phyloP scores from a whole-genome alignment of 2,113 vertebrate species.

The human (Homo sapiens) region DNA sequence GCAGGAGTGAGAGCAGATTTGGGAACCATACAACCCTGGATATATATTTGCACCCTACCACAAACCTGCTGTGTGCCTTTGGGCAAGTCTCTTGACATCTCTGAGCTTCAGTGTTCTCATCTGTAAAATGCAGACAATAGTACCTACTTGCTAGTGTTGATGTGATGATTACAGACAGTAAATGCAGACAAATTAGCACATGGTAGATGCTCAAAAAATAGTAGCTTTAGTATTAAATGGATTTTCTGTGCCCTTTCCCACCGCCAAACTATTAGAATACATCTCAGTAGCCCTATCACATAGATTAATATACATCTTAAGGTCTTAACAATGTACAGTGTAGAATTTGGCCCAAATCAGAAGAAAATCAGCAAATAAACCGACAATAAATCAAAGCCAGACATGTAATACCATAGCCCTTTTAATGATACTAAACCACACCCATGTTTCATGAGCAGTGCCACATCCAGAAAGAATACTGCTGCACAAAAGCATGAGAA shows the following conservation, averaged over 20 bases:
- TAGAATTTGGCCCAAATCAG: background rate
- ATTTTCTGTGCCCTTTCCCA: accelerated
- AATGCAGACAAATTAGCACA: background rate
- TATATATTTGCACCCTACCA: background rate
- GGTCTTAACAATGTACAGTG: background rate
- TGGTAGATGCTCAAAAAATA: background rate
- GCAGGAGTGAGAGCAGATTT: background rate
- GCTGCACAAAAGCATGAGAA: accelerated
- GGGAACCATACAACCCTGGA: background rate
- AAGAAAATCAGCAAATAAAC: background rate
- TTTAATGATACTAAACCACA: too few relatives aligned
- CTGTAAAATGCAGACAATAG: background rate
- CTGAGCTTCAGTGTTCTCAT: background rate
- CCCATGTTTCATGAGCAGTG: background rate
- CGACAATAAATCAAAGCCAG: background rate
- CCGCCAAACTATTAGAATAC: background rate
- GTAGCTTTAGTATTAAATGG: background rate
- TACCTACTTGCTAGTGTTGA: background rate
- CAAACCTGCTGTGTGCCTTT: background rate
- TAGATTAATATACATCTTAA: too few relatives aligned
- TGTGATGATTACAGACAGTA: too few relatives aligned
- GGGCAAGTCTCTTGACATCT: background rate
- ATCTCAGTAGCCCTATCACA: background rate
- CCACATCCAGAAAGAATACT: too few relatives aligned
- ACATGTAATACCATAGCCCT: background rate